A percentile compares a stretch with the other conserved stretches of the same genome.
Evolutionary conservation across 2,113 vertebrate genomes (phyloP).

Genomic region (Taurulus bubalis): DNA sequence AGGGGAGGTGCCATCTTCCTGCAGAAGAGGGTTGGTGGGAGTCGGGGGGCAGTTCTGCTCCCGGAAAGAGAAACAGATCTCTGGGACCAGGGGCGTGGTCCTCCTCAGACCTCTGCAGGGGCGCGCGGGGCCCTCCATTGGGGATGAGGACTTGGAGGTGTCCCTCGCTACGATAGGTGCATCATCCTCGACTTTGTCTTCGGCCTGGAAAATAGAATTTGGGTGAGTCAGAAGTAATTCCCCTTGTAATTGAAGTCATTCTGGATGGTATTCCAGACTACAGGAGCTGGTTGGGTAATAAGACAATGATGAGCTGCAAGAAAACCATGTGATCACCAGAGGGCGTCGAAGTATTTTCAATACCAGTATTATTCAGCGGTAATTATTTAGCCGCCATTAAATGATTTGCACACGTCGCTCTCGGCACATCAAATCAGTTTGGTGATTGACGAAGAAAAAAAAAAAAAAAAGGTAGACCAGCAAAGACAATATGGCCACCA

Average conservation of each 20-base stretch:
- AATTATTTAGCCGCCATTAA: neutral
- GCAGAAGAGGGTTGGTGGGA: slow-evolving; percentile 90
- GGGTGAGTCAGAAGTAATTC: no score
- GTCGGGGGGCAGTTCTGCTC: slow-evolving; percentile 91
- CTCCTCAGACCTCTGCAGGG: slow-evolving; percentile 54
- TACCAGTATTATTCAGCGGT: neutral
- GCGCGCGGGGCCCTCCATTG: neutral
- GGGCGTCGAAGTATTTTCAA: neutral
- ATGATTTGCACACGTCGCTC: neutral
- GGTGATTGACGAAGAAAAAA: no score
- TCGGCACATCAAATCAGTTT: neutral
- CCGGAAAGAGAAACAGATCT: slow-evolving; percentile 96
- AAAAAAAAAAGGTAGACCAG: neutral
- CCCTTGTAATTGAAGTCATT: no score
- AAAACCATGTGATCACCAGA: neutral
- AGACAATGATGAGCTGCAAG: slow-evolving; percentile 1
- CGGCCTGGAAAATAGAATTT: slow-evolving; percentile 77
- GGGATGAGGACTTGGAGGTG: slow-evolving; percentile 12
- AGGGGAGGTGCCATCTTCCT: slow-evolving; percentile 94
- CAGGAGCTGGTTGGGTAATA: neutral
- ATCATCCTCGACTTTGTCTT: slow-evolving; percentile 83
- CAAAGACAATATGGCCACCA: neutral
- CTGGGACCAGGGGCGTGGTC: slow-evolving; percentile 92
- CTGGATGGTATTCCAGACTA: no score
- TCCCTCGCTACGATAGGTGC: slow-evolving; percentile 21